These are phyloP conservation scores for Campoplex nolae DNA, from an alignment of 2,888 invertebrate species.

Conservation along the genomic window DNA sequence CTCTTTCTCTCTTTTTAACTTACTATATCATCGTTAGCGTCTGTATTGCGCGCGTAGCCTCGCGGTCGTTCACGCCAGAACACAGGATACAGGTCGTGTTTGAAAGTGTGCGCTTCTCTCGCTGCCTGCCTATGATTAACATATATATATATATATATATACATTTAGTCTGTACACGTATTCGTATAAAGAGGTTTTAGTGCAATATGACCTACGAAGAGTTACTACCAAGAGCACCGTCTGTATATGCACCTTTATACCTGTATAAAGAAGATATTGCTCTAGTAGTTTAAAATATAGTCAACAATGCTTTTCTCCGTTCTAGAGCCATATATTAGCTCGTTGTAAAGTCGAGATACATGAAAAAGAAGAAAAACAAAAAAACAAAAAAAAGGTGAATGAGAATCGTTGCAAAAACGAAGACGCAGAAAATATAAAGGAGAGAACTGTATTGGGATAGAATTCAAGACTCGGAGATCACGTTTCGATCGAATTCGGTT, in stretches of 20 bases:
- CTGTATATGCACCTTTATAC: background rate
- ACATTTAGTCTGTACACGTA: background rate
- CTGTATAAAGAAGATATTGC: background rate
- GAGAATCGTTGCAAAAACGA: background rate
- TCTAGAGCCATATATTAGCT: background rate
- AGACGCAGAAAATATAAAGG: background rate
- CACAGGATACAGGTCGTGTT: conserved; percentile 54
- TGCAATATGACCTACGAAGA: conserved; percentile 19
- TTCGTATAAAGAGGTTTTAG: background rate
- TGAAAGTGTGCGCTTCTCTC: conserved; percentile 15
- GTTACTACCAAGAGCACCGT: conserved; percentile 6
- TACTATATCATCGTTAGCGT: conserved; percentile 54
- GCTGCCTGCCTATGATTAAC: background rate
- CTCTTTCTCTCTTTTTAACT: conserved; percentile 27
- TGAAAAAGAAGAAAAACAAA: too few species aligned
- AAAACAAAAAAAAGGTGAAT: background rate
- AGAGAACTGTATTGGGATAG: background rate
- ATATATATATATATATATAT: background rate
- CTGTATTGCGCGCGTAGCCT: conserved; percentile 39
- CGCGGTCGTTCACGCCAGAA: conserved; percentile 64
- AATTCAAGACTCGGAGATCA: background rate
- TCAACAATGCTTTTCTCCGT: conserved; percentile 5
- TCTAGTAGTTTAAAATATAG: conserved; percentile 1
- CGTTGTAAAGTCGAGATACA: background rate
- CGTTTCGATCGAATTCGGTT: background rate